Base-by-base conservation (phyloP, 2,888 invertebrate species). In the Eupithecia vulgata region DNA sequence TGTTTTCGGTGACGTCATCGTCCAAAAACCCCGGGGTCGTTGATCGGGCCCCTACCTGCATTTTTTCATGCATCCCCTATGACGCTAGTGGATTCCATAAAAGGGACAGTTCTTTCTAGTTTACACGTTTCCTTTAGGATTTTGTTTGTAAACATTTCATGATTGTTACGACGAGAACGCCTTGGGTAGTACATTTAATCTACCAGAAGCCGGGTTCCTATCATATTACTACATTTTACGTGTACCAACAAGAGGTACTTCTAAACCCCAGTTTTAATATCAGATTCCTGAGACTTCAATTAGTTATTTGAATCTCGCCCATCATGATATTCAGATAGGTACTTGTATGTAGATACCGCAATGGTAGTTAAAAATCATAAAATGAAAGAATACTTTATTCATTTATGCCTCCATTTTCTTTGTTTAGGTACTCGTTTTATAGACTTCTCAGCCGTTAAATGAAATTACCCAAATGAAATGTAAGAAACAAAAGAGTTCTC, bases 11-110 rank as follows among this genome's bases (percentile, higher is more conserved):
- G 93, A 93, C 93, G 93, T 93, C 93, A 93, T 81, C 81, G 76
- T 77, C 86, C 77, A 86, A 89, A 86, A 88, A 87, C 84, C 85
- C 85, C 81, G 93, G 90, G 94, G 94, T 94, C 93, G 93, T 83
- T 90, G 93, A 85, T 89, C 93, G 89, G 87, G 88, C 84, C 90
- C 88, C 88, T 93, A 94, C 94, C 94, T 94, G 94, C 88, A 89
- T 92, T 94, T 94, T 94, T 93, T 93, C 88, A 89, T 87, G 87
- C 92, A 91, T 89, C 91, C 92, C 91, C 85, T 82, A 85, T 90
- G 89, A 91, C 89, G 90, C 85, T 88, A 90, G 83, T 87, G 85
- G 86, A 86, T 86, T 90, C 84, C 80, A 82, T 81, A 83, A 82
- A 85, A 88, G 84, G 84, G 86, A 83, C 82, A 78, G 72, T 77